Evolutionary conservation across 2,797 vertebrate species (phyloP).

Genomic region (Sebastolobus alascanus): DNA sequence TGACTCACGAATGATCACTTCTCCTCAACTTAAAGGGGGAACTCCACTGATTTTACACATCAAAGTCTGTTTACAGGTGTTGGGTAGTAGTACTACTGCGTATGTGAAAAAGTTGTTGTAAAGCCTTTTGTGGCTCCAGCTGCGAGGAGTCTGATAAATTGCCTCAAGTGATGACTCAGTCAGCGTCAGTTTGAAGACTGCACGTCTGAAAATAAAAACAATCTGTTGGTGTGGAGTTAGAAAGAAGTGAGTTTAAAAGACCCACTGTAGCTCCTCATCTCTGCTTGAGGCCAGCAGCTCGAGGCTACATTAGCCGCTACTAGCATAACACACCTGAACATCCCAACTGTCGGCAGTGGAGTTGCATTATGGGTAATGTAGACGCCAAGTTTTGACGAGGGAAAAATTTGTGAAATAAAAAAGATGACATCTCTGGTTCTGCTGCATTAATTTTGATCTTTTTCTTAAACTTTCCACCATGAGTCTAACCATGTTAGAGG

Average conservation of each 20-base stretch:
- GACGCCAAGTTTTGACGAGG: no score
- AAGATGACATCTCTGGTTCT: no score
- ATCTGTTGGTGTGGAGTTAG: background rate
- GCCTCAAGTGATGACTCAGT: background rate
- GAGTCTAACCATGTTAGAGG: no score
- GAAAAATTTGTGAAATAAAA: no score
- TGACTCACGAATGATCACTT: background rate
- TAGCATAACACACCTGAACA: no score
- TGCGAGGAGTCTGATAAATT: background rate
- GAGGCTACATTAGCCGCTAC: no score
- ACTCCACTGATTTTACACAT: constrained; percentile 9
- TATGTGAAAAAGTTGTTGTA: background rate
- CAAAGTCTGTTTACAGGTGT: constrained; percentile 12
- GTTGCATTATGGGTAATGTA: no score
- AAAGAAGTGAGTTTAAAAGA: background rate
- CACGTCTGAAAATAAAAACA: background rate
- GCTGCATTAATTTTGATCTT: no score
- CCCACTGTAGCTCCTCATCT: background rate
- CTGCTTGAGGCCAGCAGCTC: background rate
- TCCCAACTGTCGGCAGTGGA: accelerated
- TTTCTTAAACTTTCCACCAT: no score
- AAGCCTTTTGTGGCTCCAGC: background rate
- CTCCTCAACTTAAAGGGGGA: constrained; percentile 11
- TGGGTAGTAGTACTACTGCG: no score
- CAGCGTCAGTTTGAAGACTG: background rate